These are phyloP conservation scores for Heteronetta atricapilla DNA, from an alignment of 2,113 vertebrate genomes.

Conservation along the genomic window DNA sequence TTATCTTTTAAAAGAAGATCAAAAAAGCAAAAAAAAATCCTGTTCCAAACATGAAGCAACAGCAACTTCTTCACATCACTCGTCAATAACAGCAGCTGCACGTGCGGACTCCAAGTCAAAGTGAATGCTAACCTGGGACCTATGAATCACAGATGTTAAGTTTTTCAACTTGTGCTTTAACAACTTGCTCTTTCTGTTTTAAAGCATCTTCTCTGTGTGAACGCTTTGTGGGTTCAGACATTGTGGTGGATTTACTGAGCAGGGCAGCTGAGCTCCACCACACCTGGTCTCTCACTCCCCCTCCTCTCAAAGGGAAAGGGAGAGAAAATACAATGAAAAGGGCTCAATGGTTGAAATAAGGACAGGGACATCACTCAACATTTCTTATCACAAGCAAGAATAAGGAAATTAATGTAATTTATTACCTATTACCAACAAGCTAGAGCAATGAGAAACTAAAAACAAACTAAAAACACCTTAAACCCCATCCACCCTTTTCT, in stretches of 20 bases:
- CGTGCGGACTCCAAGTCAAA: background rate
- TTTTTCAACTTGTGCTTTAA: background rate
- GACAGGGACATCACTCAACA: too few species aligned
- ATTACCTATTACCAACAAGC: too few species aligned
- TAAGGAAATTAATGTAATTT: too few species aligned
- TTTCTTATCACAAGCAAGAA: too few species aligned
- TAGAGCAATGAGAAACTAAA: too few species aligned
- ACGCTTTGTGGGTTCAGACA: background rate
- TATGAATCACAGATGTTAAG: background rate
- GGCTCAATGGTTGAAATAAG: too few species aligned
- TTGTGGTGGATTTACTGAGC: background rate
- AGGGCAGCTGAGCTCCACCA: too few species aligned
- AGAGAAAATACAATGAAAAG: too few species aligned
- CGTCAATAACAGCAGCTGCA: background rate
- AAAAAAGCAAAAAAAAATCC: background rate
- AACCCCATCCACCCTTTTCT: too few species aligned
- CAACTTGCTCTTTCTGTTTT: background rate
- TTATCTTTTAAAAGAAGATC: background rate
- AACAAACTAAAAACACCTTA: too few species aligned
- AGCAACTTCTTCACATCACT: background rate
- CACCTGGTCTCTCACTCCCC: too few species aligned
- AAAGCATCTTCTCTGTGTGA: background rate
- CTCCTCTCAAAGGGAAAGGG: too few species aligned
- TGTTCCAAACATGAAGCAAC: background rate
- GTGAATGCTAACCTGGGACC: background rate